phyloP scores from a whole-genome alignment of 1,140 invertebrate species.

The Lordiphosa mommai region DNA sequence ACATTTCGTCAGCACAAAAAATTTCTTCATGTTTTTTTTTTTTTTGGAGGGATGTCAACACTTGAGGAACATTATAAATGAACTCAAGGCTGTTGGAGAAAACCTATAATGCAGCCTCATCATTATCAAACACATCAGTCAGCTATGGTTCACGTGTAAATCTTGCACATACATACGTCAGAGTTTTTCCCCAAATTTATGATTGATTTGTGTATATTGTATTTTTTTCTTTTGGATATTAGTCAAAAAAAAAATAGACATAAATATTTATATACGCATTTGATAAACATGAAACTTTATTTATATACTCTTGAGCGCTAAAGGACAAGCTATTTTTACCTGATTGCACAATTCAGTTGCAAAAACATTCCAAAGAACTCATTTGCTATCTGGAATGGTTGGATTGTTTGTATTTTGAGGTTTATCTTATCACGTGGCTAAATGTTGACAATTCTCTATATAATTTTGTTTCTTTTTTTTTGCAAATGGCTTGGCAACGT shows the following conservation, averaged over 20 bases:
- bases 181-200: not conserved
- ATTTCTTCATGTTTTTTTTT: too few species aligned
- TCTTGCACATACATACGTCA: slow-evolving; percentile 3
- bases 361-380: slow-evolving; percentile 7
- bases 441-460: not conserved
- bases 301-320: not conserved
- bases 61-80: not conserved
- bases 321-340: slow-evolving; percentile 9
- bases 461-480: slow-evolving; percentile 8
- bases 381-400: not conserved
- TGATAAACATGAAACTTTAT: slow-evolving; percentile 6
- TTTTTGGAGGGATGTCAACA: too few species aligned
- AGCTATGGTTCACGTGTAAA: slow-evolving; percentile 3
- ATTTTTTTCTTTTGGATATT: not conserved
- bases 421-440: slow-evolving; percentile 32
- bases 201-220: slow-evolving; percentile 1
- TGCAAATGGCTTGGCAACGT: not conserved
- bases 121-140: slow-evolving; percentile 57
- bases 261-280: not conserved
- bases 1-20: not conserved
- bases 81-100: slow-evolving; percentile 17
- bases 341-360: slow-evolving; percentile 5
- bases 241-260: not conserved
- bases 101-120: slow-evolving; percentile 7
- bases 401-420: slow-evolving; percentile 15